Base-by-base conservation (phyloP, 2,797 vertebrate species). In the Acipenser ruthenus region DNA sequence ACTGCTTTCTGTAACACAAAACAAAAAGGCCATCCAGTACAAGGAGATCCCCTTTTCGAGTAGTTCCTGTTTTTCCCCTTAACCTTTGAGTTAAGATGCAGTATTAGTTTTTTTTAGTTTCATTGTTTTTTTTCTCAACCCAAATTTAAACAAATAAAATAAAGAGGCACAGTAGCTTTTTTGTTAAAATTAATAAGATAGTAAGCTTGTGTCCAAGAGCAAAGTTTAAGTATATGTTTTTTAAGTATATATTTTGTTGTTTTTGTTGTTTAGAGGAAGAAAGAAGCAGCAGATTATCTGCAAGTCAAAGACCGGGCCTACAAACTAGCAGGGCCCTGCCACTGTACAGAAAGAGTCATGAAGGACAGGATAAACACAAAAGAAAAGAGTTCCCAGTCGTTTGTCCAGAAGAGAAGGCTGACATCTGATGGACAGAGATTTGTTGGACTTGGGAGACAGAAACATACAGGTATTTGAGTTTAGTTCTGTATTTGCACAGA, bases 351-450 rank as follows among this genome's bases (percentile, higher is more conserved):
- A 62, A 8, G 60, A 4, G 6, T 7, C 10, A 18, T 49, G n/a
- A 23, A 59, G 15, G 18, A 49, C 50, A 18, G 62, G n/a, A 47
- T 50, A 3, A 48, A 18, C 59, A 62, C 49, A 15, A 67, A 62
- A 48, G 52, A 50, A 60, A 23, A 51, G 18, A 66, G 65, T 55
- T 47, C 49, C 23, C 64, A 62, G 10, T 6, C 60, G 62, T 73
- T 13, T 71, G 68, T 69, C 71, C 64, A 63, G 52, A 60, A 65
- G 62, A 69, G 58, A 63, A 18, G 52, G 23, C 63, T 63, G 13
- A 61, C 50, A 68, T 68, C 60, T 68, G 67, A 53, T 63, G 60
- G 60, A 63, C 53, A 63, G 52, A 52, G 67, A 68, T 51, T 56
- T 68, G n/a, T 12, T 18, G 48, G 4, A n/a, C 7, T 48, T 3